A percentile compares a stretch with the other conserved stretches of the same genome.
Conservation (phyloP, 2,888 invertebrate species). For the Kryphioiulus occultus region DNA sequence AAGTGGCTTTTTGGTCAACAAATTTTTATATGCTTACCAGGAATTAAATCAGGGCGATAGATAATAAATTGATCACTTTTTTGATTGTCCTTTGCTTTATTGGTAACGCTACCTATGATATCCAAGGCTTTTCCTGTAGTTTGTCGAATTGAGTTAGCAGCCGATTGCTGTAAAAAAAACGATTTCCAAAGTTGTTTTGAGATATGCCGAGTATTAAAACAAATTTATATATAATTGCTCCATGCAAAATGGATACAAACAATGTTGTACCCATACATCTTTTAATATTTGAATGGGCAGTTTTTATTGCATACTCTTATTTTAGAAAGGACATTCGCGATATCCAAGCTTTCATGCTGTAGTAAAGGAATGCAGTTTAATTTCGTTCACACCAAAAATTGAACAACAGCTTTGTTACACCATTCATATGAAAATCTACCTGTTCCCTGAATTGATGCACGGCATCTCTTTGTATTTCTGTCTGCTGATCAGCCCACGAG, state of each 20-base stretch:
- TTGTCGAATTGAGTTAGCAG: slow-evolving; percentile 29
- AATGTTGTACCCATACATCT: background rate
- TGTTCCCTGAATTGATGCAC: slow-evolving; percentile 43
- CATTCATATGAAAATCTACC: slow-evolving; percentile 43
- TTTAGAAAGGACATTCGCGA: background rate
- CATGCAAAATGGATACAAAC: background rate
- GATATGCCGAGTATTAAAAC: too few species aligned
- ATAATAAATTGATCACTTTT: background rate
- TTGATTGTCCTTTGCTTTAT: slow-evolving; percentile 21
- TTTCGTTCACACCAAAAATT: background rate
- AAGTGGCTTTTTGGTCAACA: too few species aligned
- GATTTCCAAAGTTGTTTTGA: too few species aligned
- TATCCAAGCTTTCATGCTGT: background rate
- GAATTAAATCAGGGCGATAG: background rate
- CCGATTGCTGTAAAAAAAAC: background rate
- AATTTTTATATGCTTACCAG: background rate
- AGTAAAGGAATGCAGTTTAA: background rate
- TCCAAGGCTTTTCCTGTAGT: slow-evolving; percentile 51
- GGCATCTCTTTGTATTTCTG: slow-evolving; percentile 49
- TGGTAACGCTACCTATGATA: slow-evolving; percentile 14
- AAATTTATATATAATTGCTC: background rate
- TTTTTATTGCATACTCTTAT: too few species aligned
- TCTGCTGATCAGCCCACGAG: slow-evolving; percentile 50
- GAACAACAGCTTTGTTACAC: background rate
- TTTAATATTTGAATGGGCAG: too few species aligned